These are phyloP conservation scores for Muricea muricata DNA, from an alignment of 92 coral and sea anemone genomes.

Conservation along the genomic window DNA sequence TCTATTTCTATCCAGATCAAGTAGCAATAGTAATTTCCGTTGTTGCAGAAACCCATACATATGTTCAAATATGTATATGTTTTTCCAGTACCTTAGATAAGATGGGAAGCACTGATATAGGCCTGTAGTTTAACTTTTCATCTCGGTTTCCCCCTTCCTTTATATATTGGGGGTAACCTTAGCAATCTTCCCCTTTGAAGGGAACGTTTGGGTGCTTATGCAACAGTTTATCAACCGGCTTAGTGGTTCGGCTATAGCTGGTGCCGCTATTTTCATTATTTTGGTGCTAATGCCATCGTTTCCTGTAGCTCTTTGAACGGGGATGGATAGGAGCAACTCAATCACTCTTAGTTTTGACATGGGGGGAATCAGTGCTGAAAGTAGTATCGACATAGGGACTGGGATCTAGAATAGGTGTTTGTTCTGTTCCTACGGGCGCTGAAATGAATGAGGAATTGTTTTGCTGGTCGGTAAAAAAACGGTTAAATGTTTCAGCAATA, in stretches of 20 bases:
- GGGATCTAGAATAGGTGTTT: background rate
- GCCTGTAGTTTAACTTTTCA: slow-evolving; percentile 50
- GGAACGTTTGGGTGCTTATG: slow-evolving; percentile 54
- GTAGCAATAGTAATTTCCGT: slow-evolving; percentile 12
- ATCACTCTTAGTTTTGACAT: slow-evolving; percentile 8
- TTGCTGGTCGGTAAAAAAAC: background rate
- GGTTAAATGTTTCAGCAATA: background rate
- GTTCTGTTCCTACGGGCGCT: background rate
- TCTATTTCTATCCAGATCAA: slow-evolving; percentile 50
- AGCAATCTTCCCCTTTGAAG: slow-evolving; percentile 67
- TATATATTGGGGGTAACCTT: slow-evolving; percentile 62
- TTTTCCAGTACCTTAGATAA: slow-evolving; percentile 55
- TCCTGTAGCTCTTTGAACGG: slow-evolving; percentile 8
- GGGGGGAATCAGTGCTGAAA: background rate
- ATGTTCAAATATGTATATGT: slow-evolving; percentile 35
- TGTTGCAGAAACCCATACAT: slow-evolving; percentile 43
- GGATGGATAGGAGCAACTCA: slow-evolving; percentile 8
- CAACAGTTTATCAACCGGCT: slow-evolving; percentile 50
- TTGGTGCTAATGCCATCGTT: slow-evolving; percentile 1
- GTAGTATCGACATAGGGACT: background rate
- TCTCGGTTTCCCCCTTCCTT: slow-evolving; percentile 47
- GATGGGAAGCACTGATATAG: slow-evolving; percentile 59
- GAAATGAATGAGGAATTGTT: background rate
- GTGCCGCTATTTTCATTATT: slow-evolving; percentile 45
- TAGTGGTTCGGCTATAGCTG: slow-evolving; percentile 52